Conservation (phyloP, 1,140 invertebrate species). For the Mycetomoellerius zeteki region DNA sequence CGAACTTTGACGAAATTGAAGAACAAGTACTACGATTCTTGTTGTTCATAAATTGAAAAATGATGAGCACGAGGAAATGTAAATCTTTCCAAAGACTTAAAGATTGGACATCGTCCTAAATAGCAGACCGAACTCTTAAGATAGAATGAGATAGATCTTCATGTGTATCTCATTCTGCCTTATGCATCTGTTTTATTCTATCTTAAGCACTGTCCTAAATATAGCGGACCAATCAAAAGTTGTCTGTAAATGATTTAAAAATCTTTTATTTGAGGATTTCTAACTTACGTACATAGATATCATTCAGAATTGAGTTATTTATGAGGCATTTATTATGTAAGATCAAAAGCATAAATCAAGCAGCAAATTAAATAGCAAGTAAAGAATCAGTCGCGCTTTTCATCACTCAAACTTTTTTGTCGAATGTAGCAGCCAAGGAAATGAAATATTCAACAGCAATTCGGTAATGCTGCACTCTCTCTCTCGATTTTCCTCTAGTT, state of each 20-base stretch:
- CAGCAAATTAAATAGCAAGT: neutral
- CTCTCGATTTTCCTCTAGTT: slow-evolving; percentile 29
- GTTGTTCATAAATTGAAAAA: neutral
- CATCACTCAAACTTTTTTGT: slow-evolving; percentile 13
- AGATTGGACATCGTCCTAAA: no score
- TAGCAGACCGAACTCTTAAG: no score
- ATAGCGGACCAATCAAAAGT: no score
- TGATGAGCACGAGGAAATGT: neutral
- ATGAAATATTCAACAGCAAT: slow-evolving; percentile 52
- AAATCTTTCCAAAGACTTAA: neutral
- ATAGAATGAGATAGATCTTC: no score
- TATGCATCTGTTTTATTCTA: no score
- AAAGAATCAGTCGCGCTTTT: slow-evolving; percentile 24
- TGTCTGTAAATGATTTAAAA: no score
- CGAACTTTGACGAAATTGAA: neutral
- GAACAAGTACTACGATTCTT: neutral
- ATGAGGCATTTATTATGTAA: neutral
- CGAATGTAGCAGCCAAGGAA: neutral
- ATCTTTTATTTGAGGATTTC: no score
- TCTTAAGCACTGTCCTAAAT: no score
- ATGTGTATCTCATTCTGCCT: no score
- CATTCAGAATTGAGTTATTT: neutral
- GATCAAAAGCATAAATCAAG: neutral
- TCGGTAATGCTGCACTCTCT: slow-evolving; percentile 27
- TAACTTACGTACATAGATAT: no score